Evolutionary conservation across 2,888 invertebrate species (phyloP).

Genomic region (Caenorhabditis sp.): DNA sequence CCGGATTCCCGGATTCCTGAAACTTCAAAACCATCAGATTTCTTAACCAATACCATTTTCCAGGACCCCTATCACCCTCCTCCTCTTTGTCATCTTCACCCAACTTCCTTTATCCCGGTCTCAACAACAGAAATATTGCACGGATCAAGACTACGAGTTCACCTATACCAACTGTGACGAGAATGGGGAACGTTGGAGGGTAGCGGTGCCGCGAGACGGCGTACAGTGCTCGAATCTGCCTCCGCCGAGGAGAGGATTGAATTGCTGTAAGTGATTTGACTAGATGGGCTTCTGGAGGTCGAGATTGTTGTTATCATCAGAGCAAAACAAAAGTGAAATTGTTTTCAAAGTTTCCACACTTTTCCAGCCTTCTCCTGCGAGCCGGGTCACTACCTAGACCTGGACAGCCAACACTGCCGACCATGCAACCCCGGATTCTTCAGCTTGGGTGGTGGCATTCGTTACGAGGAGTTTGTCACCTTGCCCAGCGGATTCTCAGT

Average conservation of each 20-base stretch:
- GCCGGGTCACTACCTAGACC: conserved; percentile 86
- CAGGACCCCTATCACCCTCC: neutral
- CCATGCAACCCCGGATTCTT: conserved; percentile 85
- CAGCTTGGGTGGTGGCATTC: conserved; percentile 86
- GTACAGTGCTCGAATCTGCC: conserved; percentile 84
- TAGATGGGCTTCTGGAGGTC: neutral
- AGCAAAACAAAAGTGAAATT: too few relatives aligned
- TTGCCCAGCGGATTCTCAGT: conserved; percentile 85
- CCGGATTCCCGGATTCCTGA: too few relatives aligned
- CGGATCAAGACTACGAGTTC: conserved; percentile 63
- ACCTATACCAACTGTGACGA: conserved; percentile 70
- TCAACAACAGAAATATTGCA: conserved; percentile 36
- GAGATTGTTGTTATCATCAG: too few relatives aligned
- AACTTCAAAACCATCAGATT: too few relatives aligned
- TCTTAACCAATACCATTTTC: neutral
- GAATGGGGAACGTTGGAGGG: conserved; percentile 84
- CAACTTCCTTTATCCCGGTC: too few relatives aligned
- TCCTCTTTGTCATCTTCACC: neutral
- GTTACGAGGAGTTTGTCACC: conserved; percentile 86
- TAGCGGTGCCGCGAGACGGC: conserved; percentile 85
- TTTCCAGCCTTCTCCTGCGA: conserved; percentile 85
- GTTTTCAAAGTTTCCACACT: neutral
- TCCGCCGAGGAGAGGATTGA: conserved; percentile 85
- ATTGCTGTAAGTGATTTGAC: conserved; percentile 85
- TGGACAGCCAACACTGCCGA: conserved; percentile 85